A percentile compares a stretch with the other conserved stretches of the same genome.
Conservation (phyloP, 1,140 invertebrate genomes). For the Eurosta solidaginis region DNA sequence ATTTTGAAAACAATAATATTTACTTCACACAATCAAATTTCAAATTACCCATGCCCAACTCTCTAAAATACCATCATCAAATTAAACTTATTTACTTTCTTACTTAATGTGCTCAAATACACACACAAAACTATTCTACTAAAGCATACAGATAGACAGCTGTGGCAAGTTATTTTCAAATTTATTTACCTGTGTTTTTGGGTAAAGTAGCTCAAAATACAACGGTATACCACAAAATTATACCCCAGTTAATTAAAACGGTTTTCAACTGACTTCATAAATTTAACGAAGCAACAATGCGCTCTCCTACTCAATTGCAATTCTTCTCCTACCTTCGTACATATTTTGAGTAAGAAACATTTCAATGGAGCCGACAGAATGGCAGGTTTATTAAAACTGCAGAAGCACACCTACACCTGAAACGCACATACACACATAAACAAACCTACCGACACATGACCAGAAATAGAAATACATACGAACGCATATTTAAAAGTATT, state of each 20-base stretch:
- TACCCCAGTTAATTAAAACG: slow-evolving; percentile 33
- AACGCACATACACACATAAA: background rate
- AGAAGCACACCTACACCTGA: background rate
- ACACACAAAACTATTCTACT: background rate
- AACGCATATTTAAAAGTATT: background rate
- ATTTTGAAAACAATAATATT: slow-evolving; percentile 27
- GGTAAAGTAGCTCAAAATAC: slow-evolving; percentile 6
- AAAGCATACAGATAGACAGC: background rate
- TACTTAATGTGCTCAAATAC: background rate
- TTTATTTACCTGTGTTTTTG: slow-evolving; percentile 27
- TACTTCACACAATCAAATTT: slow-evolving; percentile 22
- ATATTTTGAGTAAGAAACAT: background rate
- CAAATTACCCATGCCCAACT: background rate
- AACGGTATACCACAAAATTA: slow-evolving; percentile 25
- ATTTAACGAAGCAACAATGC: background rate
- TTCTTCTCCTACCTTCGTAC: background rate
- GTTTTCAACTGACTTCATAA: slow-evolving; percentile 32
- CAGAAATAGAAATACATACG: too few relatives aligned
- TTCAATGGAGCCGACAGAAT: background rate
- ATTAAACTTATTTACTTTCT: background rate
- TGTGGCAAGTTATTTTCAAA: slow-evolving; percentile 13
- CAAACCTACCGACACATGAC: too few relatives aligned
- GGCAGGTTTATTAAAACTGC: slow-evolving; percentile 31
- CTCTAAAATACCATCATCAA: background rate
- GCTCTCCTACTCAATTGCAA: background rate